A percentile compares a stretch with the other conserved stretches of the same genome.
phyloP scores from a whole-genome alignment of 1,140 invertebrate genomes.

The Macrostomum lignano region DNA sequence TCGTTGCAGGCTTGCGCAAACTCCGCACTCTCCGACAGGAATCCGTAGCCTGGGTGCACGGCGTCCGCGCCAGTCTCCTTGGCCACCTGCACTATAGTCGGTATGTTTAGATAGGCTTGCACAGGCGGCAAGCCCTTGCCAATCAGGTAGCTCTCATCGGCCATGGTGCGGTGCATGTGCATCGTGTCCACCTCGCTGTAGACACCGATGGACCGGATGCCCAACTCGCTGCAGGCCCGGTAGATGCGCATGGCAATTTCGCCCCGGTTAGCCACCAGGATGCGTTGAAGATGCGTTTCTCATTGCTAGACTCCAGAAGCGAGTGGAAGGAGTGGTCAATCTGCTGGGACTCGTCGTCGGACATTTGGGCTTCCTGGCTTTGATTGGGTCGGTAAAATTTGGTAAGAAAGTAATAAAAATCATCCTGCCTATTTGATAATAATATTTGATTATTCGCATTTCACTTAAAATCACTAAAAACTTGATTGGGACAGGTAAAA shows the following conservation, averaged over 20 bases:
- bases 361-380: no score
- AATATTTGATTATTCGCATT: no score
- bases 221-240: constrained; percentile 79
- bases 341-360: no score
- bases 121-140: constrained; percentile 80
- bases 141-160: constrained; percentile 87
- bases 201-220: constrained; percentile 68
- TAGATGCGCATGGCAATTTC: constrained; percentile 96
- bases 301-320: no score
- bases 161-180: constrained; percentile 88
- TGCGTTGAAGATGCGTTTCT: no score
- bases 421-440: no score
- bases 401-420: no score
- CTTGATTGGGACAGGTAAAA: no score
- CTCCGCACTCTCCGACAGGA: constrained; percentile 77
- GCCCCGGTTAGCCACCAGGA: constrained; percentile 69
- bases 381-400: no score
- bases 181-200: constrained; percentile 93
- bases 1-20: constrained; percentile 77
- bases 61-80: no score
- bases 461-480: no score
- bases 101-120: constrained; percentile 78
- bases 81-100: constrained; percentile 77
- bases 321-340: no score
- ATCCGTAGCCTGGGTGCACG: constrained; percentile 96